Evolutionary conservation across 2,113 vertebrate genomes (phyloP), one percentile per base, ranked within the genome.

Genomic region (Nothocercus julius): DNA sequence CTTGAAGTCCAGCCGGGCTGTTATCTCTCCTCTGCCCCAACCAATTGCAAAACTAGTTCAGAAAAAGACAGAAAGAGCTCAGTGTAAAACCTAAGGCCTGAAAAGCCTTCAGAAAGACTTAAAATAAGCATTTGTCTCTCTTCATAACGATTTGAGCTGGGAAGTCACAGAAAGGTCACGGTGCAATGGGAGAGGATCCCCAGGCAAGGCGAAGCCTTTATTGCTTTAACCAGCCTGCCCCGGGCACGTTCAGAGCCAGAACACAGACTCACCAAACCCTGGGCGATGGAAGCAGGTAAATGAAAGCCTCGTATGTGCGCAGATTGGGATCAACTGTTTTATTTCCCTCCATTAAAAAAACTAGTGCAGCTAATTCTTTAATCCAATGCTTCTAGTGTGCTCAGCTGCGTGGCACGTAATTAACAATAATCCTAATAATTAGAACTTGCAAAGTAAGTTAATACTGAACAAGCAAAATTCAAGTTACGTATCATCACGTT

Each of bases 91-190:
- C 34, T 27, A 83, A 51, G 27, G 47, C 44, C 79, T 76, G 40
- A 80, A 89, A 83, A 92, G 56, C 87, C 87, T 91, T 92, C 83
- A 80, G 27, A 87, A 72, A 75, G 74, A 85, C 77, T 90, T 80
- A 91, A 89, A 90, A 93, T 68, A 85, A 79, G 67, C 70, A 61
- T 90, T 94, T 89, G 64, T 82, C 80, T 95, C 88, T 92, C 80
- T 88, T 94, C 88, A 81, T 89, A 91, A 92, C 67, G 79, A 83
- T 34, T 82, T 86, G 80, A 93, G 79, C 92, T 92, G 79, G 82
- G 93, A 88, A 95, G 91, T 96, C 93, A 89, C 80, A 67, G 87
- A 97, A 94, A 93, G 95, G 93, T 96, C 96, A 95, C 13, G 80
- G 67, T 79, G 72, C 94, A 96, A 92, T 93, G 89, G 92, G 78